phyloP scores from a whole-genome alignment of 2,113 vertebrate species.

The Eubucco bourcierii region DNA sequence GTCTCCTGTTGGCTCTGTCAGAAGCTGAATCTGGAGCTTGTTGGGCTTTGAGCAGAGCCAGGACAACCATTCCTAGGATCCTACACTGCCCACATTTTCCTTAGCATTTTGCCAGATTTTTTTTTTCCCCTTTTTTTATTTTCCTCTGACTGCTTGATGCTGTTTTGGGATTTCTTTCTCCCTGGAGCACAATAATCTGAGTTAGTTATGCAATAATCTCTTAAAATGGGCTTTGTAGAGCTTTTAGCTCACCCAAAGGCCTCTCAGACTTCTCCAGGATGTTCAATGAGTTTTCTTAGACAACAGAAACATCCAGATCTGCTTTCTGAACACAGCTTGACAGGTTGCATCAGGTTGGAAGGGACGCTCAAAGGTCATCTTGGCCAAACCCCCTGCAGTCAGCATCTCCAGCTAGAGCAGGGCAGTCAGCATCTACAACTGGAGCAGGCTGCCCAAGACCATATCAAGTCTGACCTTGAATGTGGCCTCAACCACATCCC shows the following conservation, averaged over 20 bases:
- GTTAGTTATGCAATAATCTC: background rate
- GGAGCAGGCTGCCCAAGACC: too few species aligned
- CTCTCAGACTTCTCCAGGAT: background rate
- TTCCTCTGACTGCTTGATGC: too few species aligned
- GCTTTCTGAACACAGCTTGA: background rate
- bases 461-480: too few species aligned
- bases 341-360: too few species aligned
- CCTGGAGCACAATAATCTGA: background rate
- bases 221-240: background rate
- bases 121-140: background rate
- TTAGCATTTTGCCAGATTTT: background rate
- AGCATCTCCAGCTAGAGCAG: too few species aligned
- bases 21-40: background rate
- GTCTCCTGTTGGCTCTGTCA: background rate
- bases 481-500: too few species aligned
- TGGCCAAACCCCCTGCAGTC: too few species aligned
- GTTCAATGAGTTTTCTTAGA: background rate
- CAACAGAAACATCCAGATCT: background rate
- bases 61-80: background rate
- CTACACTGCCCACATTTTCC: background rate
- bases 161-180: slow-evolving; percentile 4
- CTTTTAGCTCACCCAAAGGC: background rate
- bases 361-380: too few species aligned
- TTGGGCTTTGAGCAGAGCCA: background rate
- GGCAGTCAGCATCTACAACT: too few species aligned